phyloP scores from a whole-genome alignment of 1,140 invertebrate genomes.

The Lasaia peninsularis region DNA sequence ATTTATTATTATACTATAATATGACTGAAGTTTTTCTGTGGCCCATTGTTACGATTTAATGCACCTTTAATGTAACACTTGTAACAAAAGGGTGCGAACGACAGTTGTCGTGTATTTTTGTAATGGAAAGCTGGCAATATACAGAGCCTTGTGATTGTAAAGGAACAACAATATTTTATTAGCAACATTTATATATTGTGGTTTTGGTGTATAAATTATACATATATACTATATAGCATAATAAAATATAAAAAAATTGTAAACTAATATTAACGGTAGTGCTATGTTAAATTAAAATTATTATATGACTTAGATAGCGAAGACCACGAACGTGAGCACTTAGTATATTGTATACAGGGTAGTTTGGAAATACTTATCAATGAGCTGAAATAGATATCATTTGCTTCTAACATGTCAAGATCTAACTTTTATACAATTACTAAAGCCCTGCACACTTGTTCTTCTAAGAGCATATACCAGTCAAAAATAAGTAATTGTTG shows the following conservation, averaged over 20 bases:
- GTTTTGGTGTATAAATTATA: constrained; percentile 42
- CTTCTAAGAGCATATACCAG: too few relatives aligned
- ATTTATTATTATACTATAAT: not conserved
- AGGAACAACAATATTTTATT: constrained; percentile 32
- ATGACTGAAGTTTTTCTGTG: too few relatives aligned
- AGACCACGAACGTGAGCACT: constrained; percentile 28
- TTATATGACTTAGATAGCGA: constrained; percentile 31
- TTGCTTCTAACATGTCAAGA: too few relatives aligned
- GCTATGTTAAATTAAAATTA: constrained; percentile 25
- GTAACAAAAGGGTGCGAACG: not conserved
- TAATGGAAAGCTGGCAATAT: constrained; percentile 6
- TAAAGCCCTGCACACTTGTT: too few relatives aligned
- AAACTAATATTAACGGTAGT: constrained; percentile 39
- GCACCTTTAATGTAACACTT: not conserved
- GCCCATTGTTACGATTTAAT: not conserved
- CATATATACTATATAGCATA: constrained; percentile 36
- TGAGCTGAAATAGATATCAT: not conserved
- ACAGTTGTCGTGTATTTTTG: not conserved
- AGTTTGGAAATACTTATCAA: constrained; percentile 31
- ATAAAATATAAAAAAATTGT: constrained; percentile 34
- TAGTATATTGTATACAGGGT: constrained; percentile 33
- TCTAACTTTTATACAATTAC: too few relatives aligned
- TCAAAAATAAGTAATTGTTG: too few relatives aligned
- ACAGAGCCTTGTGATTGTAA: constrained; percentile 43
- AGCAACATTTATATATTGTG: constrained; percentile 30